These are phyloP conservation scores for Notarius lentiginosus DNA, from an alignment of 2,113 vertebrate species.

Conservation along the genomic window DNA sequence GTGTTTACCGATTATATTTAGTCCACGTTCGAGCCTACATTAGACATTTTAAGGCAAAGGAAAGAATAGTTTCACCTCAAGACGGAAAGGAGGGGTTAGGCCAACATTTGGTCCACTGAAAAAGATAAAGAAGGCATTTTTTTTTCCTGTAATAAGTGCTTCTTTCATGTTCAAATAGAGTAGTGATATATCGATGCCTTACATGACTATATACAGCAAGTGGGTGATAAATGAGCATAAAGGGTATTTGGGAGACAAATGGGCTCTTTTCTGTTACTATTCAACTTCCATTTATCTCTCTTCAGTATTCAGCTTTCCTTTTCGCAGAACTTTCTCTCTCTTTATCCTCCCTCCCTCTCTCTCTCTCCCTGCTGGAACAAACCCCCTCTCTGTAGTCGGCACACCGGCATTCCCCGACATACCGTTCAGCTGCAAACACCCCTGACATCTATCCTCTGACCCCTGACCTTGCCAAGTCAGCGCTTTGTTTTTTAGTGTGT, in stretches of 20 bases:
- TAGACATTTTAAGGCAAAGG: conserved; percentile 29
- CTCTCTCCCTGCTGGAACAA: conserved; percentile 36
- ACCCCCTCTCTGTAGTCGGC: conserved; percentile 55
- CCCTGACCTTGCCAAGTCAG: conserved; percentile 54
- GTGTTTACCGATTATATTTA: conserved; percentile 50
- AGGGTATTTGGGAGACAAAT: neutral
- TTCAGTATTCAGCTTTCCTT: conserved; percentile 47
- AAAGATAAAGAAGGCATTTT: neutral
- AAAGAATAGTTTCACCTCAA: neutral
- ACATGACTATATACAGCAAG: neutral
- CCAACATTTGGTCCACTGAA: neutral
- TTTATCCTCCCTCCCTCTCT: conserved; percentile 6
- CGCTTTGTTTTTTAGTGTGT: conserved; percentile 35
- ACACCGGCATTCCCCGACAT: conserved; percentile 34
- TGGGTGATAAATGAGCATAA: neutral
- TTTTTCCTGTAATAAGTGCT: neutral
- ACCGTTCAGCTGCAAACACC: conserved; percentile 43
- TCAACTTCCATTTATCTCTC: neutral
- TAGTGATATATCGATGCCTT: neutral
- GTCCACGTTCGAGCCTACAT: conserved; percentile 17
- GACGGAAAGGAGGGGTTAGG: neutral
- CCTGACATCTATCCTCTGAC: conserved; percentile 50
- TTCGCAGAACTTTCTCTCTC: conserved; percentile 23
- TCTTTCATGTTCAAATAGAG: neutral
- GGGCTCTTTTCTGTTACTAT: neutral